Evolutionary conservation across 2,113 vertebrate genomes (phyloP), one percentile per base, ranked within the genome.

Genomic region (Pheucticus melanocephalus): DNA sequence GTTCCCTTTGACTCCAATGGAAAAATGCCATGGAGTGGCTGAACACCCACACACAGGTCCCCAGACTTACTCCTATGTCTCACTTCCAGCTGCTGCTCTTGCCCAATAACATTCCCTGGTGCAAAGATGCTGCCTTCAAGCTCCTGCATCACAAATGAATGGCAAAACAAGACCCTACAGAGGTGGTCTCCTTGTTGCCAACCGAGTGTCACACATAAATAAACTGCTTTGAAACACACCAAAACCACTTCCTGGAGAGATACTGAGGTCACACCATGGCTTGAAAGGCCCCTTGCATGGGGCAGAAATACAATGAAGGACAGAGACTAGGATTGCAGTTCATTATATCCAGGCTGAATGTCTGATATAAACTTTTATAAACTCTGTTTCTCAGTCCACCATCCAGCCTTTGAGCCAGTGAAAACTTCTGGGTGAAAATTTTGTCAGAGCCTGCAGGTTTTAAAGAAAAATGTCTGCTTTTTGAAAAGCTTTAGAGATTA

Each of bases 131-230:
- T 84, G 42, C 18, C 39, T 68, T 59, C 35, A 42, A 39, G 12
- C 28, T 75, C 11, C 39, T 82, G 65, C 11, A 42, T 42, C 50
- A 12, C 22, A 54, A 37, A 37, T 16, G 13, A 78, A 71, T 30
- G 23, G 23, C 37, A 47, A 53, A 66, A 33, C 24, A 77, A 57
- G 39, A 48, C 6, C 28, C 65, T 75, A 21, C 5, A 57, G 25
- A 61, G 19, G 4, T 0, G 7, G 11, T 27, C 19, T 53, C 14
- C 63, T 50, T 11, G 4, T 31, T 50, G 65, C 65, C 56, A 69
- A 21, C 4, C 0, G 0, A 65, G 57, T 21, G 20, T 6, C 0
- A 0, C 2, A 8, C 25, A 25, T 25, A 15, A 73, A 77, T 45
- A 37, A 57, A 84, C 59, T 16, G 20, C 54, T 77, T 35, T 31